These are phyloP conservation scores for Anarsia innoxiella DNA, from an alignment of 2,888 invertebrate species.

Conservation along the genomic window DNA sequence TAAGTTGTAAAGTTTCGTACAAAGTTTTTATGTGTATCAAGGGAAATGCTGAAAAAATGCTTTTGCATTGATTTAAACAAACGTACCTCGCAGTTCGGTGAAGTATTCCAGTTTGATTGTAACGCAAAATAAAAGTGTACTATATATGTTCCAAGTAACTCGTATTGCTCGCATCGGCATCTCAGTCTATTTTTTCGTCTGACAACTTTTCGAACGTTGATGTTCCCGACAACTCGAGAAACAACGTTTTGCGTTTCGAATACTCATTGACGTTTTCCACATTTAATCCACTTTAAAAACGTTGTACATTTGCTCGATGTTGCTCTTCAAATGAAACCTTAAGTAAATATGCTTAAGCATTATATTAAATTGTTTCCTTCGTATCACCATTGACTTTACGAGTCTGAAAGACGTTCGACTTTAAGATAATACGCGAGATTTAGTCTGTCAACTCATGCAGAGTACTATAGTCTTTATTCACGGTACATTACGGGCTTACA, in stretches of 20 bases:
- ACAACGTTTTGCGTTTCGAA: slow-evolving; percentile 54
- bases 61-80: no score
- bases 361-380: slow-evolving; percentile 30
- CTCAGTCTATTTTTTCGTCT: slow-evolving; percentile 38
- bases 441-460: slow-evolving; percentile 33
- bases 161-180: slow-evolving; percentile 23
- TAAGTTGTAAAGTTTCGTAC: slow-evolving; percentile 62
- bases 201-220: slow-evolving; percentile 44
- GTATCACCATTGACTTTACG: slow-evolving; percentile 38
- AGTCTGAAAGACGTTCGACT: slow-evolving; percentile 40
- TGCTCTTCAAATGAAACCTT: slow-evolving; percentile 29
- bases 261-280: slow-evolving; percentile 49
- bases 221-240: slow-evolving; percentile 37
- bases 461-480: slow-evolving; percentile 39
- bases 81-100: no score
- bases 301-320: slow-evolving; percentile 24
- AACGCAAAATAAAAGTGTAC: no score
- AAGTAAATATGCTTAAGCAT: slow-evolving; percentile 29
- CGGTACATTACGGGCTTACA: slow-evolving; percentile 30
- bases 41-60: slow-evolving; percentile 37
- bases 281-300: slow-evolving; percentile 32
- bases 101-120: no score
- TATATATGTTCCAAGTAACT: slow-evolving; percentile 28
- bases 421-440: slow-evolving; percentile 58
- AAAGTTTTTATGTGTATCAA: slow-evolving; percentile 51